Percentiles rank a stretch among this genome's conserved stretches.
Evolutionary conservation across 1,140 invertebrate genomes (phyloP).

Genomic region (Aphelenchoides avenae): DNA sequence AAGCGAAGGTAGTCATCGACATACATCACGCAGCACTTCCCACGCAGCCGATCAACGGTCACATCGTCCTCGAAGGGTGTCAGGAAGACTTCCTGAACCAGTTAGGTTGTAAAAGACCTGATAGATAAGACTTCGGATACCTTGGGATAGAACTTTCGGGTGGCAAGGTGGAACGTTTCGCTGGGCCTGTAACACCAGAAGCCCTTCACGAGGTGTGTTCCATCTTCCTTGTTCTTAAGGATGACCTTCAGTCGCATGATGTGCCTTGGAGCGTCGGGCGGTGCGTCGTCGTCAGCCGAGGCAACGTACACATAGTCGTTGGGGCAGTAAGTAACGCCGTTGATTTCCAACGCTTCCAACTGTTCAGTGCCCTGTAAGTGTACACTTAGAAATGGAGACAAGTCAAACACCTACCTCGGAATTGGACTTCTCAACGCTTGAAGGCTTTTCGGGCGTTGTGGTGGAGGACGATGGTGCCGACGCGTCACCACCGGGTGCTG

Average conservation of each 20-base stretch:
- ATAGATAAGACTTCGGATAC: conserved; percentile 12
- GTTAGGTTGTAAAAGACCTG: neutral
- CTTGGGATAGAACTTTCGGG: conserved; percentile 77
- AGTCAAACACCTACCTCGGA: no score
- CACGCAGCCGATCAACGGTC: conserved; percentile 79
- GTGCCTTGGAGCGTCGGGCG: conserved; percentile 63
- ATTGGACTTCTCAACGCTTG: no score
- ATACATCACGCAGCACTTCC: conserved; percentile 85
- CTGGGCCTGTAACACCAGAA: conserved; percentile 79
- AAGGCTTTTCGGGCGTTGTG: no score
- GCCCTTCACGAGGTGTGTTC: conserved; percentile 75
- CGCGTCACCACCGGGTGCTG: no score
- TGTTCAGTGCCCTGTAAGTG: conserved; percentile 4
- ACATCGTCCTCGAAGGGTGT: conserved; percentile 79
- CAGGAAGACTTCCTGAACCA: conserved; percentile 80
- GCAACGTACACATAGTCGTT: conserved; percentile 88
- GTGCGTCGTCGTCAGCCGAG: conserved; percentile 62
- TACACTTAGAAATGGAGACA: no score
- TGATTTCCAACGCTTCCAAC: conserved; percentile 62
- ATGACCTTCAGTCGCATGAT: conserved; percentile 80
- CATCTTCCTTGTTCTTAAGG: conserved; percentile 63
- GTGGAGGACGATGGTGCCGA: no score
- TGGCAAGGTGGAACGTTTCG: conserved; percentile 91
- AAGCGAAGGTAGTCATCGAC: conserved; percentile 88
- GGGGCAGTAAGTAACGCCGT: conserved; percentile 72